Base-by-base conservation (phyloP, 2,797 vertebrate species). In the Steatocranus sp. region DNA sequence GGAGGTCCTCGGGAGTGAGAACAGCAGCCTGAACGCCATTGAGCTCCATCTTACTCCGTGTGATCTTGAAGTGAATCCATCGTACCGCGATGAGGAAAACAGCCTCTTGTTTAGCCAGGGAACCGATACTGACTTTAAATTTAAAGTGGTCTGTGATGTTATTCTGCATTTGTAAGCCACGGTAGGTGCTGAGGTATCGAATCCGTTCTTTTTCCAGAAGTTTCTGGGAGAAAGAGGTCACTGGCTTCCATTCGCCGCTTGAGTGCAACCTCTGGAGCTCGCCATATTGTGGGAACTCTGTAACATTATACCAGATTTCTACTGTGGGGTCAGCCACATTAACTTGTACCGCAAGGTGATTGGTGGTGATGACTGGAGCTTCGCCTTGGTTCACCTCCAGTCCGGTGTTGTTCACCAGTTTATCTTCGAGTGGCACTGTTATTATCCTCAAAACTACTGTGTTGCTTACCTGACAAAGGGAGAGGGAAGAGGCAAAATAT, bases 41-140 rank as follows among this genome's bases (percentile, higher is more conserved):
- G 43, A 97, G 88, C 86, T 97, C 95, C 91, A 97, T 94, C 78
- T 95, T 90, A 86, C 95, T 95, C 75, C 96, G 96, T 36, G 97
- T 87, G 23, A 99, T 92, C 83, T 91, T 96, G 82, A 97, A 97
- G 46, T 94, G 95, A 74, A 99, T 92, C 97, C 97, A 98, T 11
- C 91, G 95, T 43, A 98, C 91, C 4, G n/a, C 49, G 49, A 99
- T 91, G 2, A 86, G 88, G 91, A 99, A 96, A 1, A 88, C 3
- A 1, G 96, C 46, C 76, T 97, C 97, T 41, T 96, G 92, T 1
- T 92, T 95, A 12, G 86, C 84, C 63, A 80, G 76, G 2, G 95
- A 96, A 50, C 92, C 95, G 5, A 97, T 11, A 5, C 27, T 95
- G 83, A 98, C 91, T 93, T 95, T 96, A 93, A 97, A 98, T 92